Evolutionary conservation across 2,888 invertebrate species (phyloP), one percentile per base, ranked within the genome.

Genomic region (Eupithecia tripunctaria): DNA sequence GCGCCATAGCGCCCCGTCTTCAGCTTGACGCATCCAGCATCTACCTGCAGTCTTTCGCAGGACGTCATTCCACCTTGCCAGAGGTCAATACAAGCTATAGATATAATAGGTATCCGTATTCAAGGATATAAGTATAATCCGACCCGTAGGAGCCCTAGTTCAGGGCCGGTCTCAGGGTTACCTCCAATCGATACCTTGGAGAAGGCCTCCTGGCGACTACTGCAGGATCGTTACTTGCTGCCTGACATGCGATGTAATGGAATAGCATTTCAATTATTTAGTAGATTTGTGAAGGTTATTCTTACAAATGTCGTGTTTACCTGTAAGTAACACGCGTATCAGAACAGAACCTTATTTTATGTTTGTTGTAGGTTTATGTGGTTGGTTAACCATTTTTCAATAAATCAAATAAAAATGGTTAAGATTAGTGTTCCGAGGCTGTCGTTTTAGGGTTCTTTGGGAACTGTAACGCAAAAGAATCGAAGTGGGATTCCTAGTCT

Each of bases 81-180:
- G n/a, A n/a, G n/a, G n/a, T n/a, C n/a, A n/a, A n/a, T n/a, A n/a
- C n/a, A n/a, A n/a, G n/a, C n/a, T n/a, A n/a, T n/a, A n/a, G n/a
- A n/a, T n/a, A n/a, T n/a, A n/a, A n/a, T n/a, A n/a, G n/a, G n/a
- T n/a, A 36, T 21, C 51, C 12, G 18, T n/a, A n/a, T n/a, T 29
- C 5, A 5, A 25, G 25, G 56, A 5, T 5, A 2, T 4, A 56
- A 56, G 25, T 25, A 25, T 25, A 5, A 25, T 56, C 14, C 56
- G 5, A 56, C 25, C 56, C 14, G 1, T 5, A 56, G 56, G 56
- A 56, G 2, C 56, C 56, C 56, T 56, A 56, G 56, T 56, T 56
- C 56, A 56, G 56, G 25, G 56, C 25, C 56, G 56, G 25, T 56
- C 56, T 56, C 56, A 56, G 56, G 56, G 29, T 60, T 60, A 60